These are phyloP conservation scores for Morpho helenor DNA, from an alignment of 2,888 invertebrate species.

Conservation along the genomic window DNA sequence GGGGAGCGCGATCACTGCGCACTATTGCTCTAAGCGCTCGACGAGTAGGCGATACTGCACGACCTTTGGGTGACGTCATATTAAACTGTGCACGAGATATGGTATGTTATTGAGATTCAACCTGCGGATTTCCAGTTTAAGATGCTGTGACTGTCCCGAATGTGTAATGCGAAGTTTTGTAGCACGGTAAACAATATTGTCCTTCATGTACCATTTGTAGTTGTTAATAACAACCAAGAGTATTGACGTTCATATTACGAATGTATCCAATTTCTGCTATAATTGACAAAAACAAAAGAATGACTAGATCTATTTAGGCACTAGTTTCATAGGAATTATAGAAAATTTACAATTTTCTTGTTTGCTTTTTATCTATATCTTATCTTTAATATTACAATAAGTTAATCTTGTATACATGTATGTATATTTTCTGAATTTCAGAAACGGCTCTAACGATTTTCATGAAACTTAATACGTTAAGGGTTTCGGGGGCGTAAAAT, in stretches of 20 bases:
- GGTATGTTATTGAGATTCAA: conserved; percentile 59
- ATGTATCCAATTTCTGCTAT: neutral
- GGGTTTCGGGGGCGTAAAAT: too few relatives aligned
- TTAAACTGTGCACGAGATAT: conserved; percentile 44
- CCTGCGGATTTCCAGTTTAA: conserved; percentile 58
- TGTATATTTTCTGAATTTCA: too few relatives aligned
- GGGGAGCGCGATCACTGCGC: conserved; percentile 58
- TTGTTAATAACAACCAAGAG: neutral
- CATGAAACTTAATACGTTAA: too few relatives aligned
- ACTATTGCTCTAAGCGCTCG: conserved; percentile 63
- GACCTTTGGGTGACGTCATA: conserved; percentile 74
- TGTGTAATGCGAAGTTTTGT: conserved; percentile 30
- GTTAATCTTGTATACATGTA: too few relatives aligned
- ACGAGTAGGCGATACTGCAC: conserved; percentile 48
- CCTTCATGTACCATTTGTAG: conserved; percentile 34
- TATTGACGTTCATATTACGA: neutral
- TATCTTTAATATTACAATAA: too few relatives aligned
- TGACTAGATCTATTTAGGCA: too few relatives aligned
- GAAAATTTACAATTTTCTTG: too few relatives aligned
- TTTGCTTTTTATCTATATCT: too few relatives aligned
- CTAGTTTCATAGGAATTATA: too few relatives aligned
- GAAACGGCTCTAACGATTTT: too few relatives aligned
- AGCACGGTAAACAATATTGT: conserved; percentile 44
- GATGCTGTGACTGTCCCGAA: conserved; percentile 43
- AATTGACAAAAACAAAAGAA: too few relatives aligned